Conservation (phyloP, 2,797 vertebrate genomes). For the Spinus pinus region DNA sequence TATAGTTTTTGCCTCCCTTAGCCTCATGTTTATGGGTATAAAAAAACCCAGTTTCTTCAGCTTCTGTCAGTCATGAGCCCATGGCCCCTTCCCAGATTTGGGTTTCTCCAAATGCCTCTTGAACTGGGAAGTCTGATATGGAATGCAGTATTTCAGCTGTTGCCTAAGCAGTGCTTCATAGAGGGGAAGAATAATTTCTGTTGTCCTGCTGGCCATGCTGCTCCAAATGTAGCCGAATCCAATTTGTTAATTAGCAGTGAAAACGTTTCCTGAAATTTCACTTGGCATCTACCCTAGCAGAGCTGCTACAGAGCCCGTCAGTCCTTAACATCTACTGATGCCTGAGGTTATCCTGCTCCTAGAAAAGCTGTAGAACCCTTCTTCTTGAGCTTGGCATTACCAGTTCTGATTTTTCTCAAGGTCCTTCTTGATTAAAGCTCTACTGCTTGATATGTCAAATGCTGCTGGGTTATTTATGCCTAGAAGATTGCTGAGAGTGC, state of each 20-base stretch:
- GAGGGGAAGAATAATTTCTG: neutral
- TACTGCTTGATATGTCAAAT: neutral
- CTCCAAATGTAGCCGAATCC: neutral
- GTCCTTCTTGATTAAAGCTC: neutral
- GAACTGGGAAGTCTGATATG: neutral
- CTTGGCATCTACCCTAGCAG: neutral
- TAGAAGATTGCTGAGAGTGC: neutral
- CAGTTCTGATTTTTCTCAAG: neutral
- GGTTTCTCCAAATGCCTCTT: neutral
- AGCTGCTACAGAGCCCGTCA: neutral
- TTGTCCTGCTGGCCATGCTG: neutral
- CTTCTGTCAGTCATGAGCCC: neutral
- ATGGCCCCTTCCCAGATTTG: neutral
- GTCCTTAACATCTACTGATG: neutral
- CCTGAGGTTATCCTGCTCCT: neutral
- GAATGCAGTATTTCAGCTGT: neutral
- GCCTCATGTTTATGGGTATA: neutral
- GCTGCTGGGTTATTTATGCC: neutral
- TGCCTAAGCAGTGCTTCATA: neutral
- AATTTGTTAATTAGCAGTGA: neutral
- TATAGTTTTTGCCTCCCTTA: neutral
- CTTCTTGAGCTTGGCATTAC: neutral
- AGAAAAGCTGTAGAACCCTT: neutral
- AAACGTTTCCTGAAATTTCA: rapidly evolving
- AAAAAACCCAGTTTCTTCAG: neutral